Percentiles rank a stretch among this genome's conserved stretches.
phyloP scores from a whole-genome alignment of 2,113 vertebrate species.

The Puffinus mauretanicus region DNA sequence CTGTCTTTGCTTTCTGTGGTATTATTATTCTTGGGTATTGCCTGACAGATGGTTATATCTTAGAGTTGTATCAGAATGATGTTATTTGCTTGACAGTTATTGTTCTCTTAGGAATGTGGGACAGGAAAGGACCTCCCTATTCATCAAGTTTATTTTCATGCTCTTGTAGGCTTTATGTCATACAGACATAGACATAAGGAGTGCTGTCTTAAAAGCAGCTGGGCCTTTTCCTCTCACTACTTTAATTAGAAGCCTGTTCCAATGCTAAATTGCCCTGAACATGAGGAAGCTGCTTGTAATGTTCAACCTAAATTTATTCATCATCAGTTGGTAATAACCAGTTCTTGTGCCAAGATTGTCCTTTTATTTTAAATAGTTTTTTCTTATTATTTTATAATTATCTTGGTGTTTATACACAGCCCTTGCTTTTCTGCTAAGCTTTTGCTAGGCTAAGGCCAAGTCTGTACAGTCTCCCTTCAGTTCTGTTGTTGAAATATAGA shows the following conservation, averaged over 20 bases:
- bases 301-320: not conserved
- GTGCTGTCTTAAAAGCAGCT: not conserved
- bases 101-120: not conserved
- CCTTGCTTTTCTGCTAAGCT: not conserved
- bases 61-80: not conserved
- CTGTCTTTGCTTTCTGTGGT: not conserved
- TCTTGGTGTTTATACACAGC: not conserved
- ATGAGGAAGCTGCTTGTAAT: not conserved
- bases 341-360: not conserved
- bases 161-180: constrained; percentile 10
- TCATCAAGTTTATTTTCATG: constrained; percentile 50
- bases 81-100: constrained; percentile 28
- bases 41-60: constrained; percentile 4
- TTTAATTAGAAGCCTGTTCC: constrained; percentile 23
- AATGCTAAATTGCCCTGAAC: not conserved
- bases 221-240: not conserved
- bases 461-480: not conserved
- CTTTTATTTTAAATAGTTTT: constrained; percentile 1
- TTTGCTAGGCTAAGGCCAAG: not conserved
- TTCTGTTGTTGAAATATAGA: not conserved
- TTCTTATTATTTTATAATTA: not conserved
- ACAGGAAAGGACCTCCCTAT: constrained; percentile 23
- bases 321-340: not conserved
- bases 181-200: not conserved
- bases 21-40: not conserved